phyloP scores from a whole-genome alignment of 2,113 vertebrate genomes.

The Oncorhynchus keta region DNA sequence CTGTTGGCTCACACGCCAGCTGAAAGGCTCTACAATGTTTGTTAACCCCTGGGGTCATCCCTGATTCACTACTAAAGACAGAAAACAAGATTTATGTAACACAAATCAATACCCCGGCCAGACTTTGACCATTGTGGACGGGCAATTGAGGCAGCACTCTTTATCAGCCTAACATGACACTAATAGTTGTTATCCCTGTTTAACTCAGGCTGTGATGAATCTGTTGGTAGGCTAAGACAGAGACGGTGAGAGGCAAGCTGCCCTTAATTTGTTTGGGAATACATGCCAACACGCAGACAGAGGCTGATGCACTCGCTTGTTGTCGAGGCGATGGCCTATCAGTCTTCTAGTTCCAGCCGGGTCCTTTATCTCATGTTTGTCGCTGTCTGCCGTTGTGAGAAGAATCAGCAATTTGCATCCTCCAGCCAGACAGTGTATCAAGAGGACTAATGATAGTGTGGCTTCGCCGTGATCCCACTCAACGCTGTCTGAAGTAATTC shows the following conservation, averaged over 20 bases:
- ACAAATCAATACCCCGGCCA: conserved; percentile 94
- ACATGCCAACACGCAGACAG: conserved; percentile 84
- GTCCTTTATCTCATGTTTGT: conserved; percentile 83
- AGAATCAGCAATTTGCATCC: conserved; percentile 68
- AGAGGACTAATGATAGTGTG: conserved; percentile 63
- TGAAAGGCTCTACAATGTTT: conserved; percentile 97
- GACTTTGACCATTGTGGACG: conserved; percentile 86
- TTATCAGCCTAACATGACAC: conserved; percentile 97
- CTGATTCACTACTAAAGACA: conserved; percentile 95
- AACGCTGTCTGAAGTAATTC: conserved; percentile 60
- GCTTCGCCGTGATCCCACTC: conserved; percentile 53
- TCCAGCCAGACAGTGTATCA: conserved; percentile 54
- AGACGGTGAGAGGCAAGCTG: conserved; percentile 86
- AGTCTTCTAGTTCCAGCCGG: conserved; percentile 85
- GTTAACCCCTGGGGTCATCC: conserved; percentile 94
- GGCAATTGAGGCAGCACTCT: conserved; percentile 88
- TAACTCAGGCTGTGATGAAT: conserved; percentile 97
- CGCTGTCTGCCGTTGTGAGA: conserved; percentile 65
- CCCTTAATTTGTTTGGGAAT: conserved; percentile 95
- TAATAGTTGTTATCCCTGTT: conserved; percentile 96
- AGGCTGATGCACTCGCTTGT: conserved; percentile 88
- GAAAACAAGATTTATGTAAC: conserved; percentile 99
- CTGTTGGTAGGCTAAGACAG: conserved; percentile 88
- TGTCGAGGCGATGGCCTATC: conserved; percentile 86
- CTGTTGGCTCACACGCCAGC: conserved; percentile 78